phyloP scores from a whole-genome alignment of 2,797 vertebrate genomes.

The Crotalus adamanteus region DNA sequence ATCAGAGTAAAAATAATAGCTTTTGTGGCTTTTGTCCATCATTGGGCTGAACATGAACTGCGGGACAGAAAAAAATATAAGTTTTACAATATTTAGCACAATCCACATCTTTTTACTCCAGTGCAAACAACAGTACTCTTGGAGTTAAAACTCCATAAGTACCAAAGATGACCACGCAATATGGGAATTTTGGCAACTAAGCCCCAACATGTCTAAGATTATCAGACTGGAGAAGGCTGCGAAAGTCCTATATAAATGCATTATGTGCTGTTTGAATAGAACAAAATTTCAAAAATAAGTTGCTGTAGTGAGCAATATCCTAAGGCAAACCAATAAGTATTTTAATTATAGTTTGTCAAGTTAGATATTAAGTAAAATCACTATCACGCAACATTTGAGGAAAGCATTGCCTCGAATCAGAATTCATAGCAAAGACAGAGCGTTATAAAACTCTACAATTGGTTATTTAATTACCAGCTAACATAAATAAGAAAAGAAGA shows the following conservation, averaged over 20 bases:
- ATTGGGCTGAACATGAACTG: neutral
- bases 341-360: neutral
- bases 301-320: neutral
- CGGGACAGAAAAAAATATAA: neutral
- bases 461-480: neutral
- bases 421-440: neutral
- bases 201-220: neutral
- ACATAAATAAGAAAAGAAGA: neutral
- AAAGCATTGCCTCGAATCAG: neutral
- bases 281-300: neutral
- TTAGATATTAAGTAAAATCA: neutral
- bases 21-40: neutral
- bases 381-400: neutral
- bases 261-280: neutral
- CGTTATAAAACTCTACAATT: neutral
- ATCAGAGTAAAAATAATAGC: neutral
- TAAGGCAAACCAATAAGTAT: neutral
- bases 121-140: too few species aligned
- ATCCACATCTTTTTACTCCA: too few species aligned
- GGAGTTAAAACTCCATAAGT: neutral
- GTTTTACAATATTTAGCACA: neutral
- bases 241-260: neutral
- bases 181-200: neutral
- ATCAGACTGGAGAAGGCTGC: neutral
- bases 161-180: neutral